Evolutionary conservation across 53 echinoderm and acorn worm species (phyloP).

Genomic region (Mesocentrotus franciscanus): DNA sequence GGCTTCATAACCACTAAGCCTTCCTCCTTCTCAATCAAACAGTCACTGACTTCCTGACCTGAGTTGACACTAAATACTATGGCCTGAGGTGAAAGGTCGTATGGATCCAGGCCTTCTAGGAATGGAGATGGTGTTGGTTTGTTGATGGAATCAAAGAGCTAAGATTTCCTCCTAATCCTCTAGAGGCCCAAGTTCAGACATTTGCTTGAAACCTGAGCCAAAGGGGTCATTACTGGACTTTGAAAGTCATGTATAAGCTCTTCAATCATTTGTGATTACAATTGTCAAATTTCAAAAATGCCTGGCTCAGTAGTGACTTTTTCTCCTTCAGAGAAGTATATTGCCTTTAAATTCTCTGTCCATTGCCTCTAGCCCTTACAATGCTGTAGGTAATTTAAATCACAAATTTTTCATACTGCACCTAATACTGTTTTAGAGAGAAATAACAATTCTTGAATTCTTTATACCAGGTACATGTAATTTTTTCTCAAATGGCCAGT

Average conservation of each 20-base stretch:
- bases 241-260: conserved; percentile 4
- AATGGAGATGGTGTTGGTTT: conserved; percentile 49
- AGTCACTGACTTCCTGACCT: conserved; percentile 25
- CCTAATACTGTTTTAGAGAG: neutral
- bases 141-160: conserved; percentile 61
- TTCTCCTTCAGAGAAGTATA: neutral
- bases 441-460: neutral
- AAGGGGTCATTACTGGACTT: conserved; percentile 38
- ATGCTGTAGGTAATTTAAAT: neutral
- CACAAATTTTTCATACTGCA: neutral
- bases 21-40: conserved; percentile 20
- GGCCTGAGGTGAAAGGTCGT: conserved; percentile 39
- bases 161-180: conserved; percentile 56
- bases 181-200: conserved; percentile 7
- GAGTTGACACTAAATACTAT: conserved; percentile 49
- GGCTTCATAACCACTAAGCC: neutral
- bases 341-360: neutral
- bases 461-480: neutral
- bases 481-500: neutral
- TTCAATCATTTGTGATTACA: conserved; percentile 49
- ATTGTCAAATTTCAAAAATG: conserved; percentile 26
- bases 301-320: neutral
- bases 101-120: neutral
- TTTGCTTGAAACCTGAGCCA: neutral
- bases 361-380: neutral